Evolutionary conservation across 2,113 vertebrate species (phyloP).

Genomic region (Coryphaenoides rupestris): DNA sequence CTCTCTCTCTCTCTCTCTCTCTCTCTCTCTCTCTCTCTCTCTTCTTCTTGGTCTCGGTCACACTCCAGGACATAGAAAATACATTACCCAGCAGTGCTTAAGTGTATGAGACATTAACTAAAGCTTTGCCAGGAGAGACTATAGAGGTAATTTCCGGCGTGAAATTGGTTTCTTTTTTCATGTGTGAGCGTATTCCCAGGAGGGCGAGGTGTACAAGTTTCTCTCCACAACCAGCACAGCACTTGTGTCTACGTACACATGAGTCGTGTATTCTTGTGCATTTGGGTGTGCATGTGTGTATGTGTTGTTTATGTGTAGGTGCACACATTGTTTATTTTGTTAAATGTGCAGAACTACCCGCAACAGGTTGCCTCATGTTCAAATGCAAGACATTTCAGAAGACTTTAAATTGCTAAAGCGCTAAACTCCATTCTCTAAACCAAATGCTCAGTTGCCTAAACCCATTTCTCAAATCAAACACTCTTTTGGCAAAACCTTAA

Average conservation of each 20-base stretch:
- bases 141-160: constrained; percentile 54
- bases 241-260: neutral
- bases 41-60: constrained; percentile 24
- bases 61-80: constrained; percentile 45
- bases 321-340: neutral
- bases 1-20: too few relatives aligned
- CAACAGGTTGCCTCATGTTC: too few relatives aligned
- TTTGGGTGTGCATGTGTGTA: neutral
- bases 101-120: constrained; percentile 57
- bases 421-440: too few relatives aligned
- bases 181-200: constrained; percentile 27
- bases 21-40: neutral
- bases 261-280: neutral
- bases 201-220: neutral
- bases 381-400: too few relatives aligned
- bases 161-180: constrained; percentile 50
- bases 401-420: too few relatives aligned
- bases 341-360: too few relatives aligned
- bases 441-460: too few relatives aligned
- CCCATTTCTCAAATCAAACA: too few relatives aligned
- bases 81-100: constrained; percentile 48
- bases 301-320: constrained; percentile 7
- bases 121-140: constrained; percentile 50
- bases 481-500: too few relatives aligned
- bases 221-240: neutral